These are phyloP conservation scores for Lordiphosa collinella DNA, from an alignment of 1,140 invertebrate species.

Conservation along the genomic window DNA sequence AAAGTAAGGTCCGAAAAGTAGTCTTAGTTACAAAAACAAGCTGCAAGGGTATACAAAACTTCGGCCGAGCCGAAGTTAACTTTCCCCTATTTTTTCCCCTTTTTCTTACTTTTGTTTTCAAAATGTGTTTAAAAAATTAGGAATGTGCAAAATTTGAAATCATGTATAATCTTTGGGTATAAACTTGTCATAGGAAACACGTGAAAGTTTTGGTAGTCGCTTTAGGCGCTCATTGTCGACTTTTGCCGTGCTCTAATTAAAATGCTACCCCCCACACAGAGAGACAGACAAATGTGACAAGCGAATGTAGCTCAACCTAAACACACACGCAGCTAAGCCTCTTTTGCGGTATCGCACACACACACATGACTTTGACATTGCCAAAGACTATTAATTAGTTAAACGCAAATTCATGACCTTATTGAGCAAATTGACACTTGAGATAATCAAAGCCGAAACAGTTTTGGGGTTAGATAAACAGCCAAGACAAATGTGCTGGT, in stretches of 20 bases:
- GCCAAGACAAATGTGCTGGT: too few relatives aligned
- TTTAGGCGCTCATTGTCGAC: constrained; percentile 37
- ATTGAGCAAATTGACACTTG: constrained; percentile 66
- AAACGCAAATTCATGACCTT: constrained; percentile 54
- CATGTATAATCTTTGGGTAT: too few relatives aligned
- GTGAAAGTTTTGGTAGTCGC: constrained; percentile 21
- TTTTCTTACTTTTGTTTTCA: too few relatives aligned
- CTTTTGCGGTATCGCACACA: constrained; percentile 23
- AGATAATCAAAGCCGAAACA: constrained; percentile 68
- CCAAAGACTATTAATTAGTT: constrained; percentile 63
- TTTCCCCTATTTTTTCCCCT: too few relatives aligned
- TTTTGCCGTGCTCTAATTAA: constrained; percentile 57
- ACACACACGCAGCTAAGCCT: constrained; percentile 16
- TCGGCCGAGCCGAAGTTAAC: too few relatives aligned
- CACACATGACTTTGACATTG: constrained; percentile 45
- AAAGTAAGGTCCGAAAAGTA: too few relatives aligned
- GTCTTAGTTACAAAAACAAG: too few relatives aligned
- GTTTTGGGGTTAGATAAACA: constrained; percentile 12
- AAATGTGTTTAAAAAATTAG: background rate
- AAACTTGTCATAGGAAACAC: background rate
- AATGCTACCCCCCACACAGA: constrained; percentile 43
- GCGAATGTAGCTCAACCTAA: too few relatives aligned
- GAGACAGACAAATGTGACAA: background rate
- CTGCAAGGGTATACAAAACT: too few relatives aligned
- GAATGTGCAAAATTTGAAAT: too few relatives aligned